Evolutionary conservation across 2,113 vertebrate genomes (phyloP), one percentile per base, ranked within the genome.

Genomic region (Pachypanchax playfairii): DNA sequence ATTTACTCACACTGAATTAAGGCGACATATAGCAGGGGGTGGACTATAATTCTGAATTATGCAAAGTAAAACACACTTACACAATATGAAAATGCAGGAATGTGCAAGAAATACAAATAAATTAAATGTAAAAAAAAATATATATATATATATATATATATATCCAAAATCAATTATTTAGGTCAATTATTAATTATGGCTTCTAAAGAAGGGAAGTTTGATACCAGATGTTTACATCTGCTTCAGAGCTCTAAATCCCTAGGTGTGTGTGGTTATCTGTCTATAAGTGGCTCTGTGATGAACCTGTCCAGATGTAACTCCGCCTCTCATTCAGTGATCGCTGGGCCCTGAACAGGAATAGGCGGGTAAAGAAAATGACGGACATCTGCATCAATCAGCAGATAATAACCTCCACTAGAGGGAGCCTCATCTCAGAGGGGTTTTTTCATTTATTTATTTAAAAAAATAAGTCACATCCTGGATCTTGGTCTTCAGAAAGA

Each of bases 391-490:
- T 18, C n/a, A 18, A 18, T 15, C 3, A 18, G 1, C 39, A 17
- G 15, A 38, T 17, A 18, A 10, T 9, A 6, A 13, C 35, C 58
- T 67, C 86, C 88, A 85, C 78, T 65, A 85, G 86, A 84, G 82
- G 88, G 85, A 67, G 79, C 31, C 7, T 69, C 20, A 0, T 48
- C 51, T 75, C 56, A 42, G 20, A 39, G 18, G 21, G 36, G n/a
- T n/a, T n/a, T n/a, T 61, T 22, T 21, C 2, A 22, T 54, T 42
- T 42, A 55, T 73, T 47, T 42, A 53, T 71, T 59, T 65, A 39
- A 56, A 5, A 28, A 57, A 9, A 74, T 74, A 79, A 65, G 64
- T 59, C 38, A 76, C 6, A 70, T 65, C 67, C 20, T 43, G 43
- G 25, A 55, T 28, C 46, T 41, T n/a, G 5, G 61, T 39, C 28